Evolutionary conservation across 2,888 invertebrate genomes (phyloP), one percentile per base, ranked within the genome.

Genomic region (Crioceris asparagi): DNA sequence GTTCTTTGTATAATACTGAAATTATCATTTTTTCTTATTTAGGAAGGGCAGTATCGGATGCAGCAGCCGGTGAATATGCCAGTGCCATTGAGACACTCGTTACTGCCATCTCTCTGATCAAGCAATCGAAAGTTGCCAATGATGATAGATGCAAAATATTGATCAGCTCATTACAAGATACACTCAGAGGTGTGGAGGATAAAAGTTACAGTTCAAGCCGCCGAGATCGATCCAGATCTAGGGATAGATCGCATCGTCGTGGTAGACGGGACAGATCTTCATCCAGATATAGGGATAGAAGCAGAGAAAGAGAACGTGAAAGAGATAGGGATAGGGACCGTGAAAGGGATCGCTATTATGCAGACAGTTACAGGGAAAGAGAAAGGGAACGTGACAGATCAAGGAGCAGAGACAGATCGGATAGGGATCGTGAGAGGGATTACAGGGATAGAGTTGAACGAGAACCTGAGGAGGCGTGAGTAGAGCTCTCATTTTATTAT

Each of bases 121-220:
- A 96, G 63, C 96, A 97, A 71, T 96, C 96, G 38, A 66, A 59
- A 36, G 87, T 92, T 30, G 86, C 92, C 0, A 81, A 83, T 53
- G 97, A 98, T 65, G 98, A 98, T 61, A 77, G 98, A 27, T 98
- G 98, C 71, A 94, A 96, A 69, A 96, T 97, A 52, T 69, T 98
- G 38, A 93, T 98, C 49, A 92, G 90, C 52, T 93, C 94, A 0
- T 73, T 98, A 2, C 60, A 59, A 40, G 97, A 98, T 61, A 97
- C 97, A 2, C 69, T 98, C 26, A 85, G 92, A 62, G 96, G 96
- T 32, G 93, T 98, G 10, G 97, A 98, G 69, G 86, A 90, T 23
- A 98, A 98, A 68, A 93, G 93, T 51, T 96, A 96, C 62, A 90
- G 88, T 49, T 77, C 77, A 27, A 66, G 71, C 21, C 68, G 82